Evolutionary conservation across 2,797 vertebrate genomes (phyloP).

Genomic region (Lindbergichthys nudifrons): DNA sequence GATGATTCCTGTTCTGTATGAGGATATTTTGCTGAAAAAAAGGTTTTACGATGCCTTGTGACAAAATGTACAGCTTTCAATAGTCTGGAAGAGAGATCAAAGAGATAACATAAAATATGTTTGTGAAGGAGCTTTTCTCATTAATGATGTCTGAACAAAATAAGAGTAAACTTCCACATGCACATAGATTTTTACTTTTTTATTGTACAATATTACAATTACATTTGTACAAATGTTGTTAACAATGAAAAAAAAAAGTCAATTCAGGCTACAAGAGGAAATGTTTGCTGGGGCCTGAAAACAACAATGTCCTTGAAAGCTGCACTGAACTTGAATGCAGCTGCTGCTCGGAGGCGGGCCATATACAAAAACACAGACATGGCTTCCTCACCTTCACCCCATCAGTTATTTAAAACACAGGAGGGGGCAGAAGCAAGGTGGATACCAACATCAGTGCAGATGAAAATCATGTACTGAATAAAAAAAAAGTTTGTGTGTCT

Average conservation of each 20-base stretch:
- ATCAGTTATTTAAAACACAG: slow-evolving; percentile 38
- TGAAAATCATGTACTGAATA: slow-evolving; percentile 37
- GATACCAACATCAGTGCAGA: slow-evolving; percentile 28
- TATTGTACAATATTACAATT: slow-evolving; percentile 85
- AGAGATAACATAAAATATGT: not conserved
- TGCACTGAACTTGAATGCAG: slow-evolving; percentile 45
- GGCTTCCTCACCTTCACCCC: slow-evolving; percentile 29
- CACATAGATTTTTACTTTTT: slow-evolving; percentile 56
- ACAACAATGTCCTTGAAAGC: slow-evolving; percentile 59
- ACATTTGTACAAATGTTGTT: slow-evolving; percentile 73
- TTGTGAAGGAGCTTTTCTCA: not conserved
- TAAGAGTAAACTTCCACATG: not conserved
- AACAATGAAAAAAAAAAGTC: slow-evolving; percentile 56
- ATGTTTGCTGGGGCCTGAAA: slow-evolving; percentile 61
- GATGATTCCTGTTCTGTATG: not conserved
- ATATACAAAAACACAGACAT: slow-evolving; percentile 26
- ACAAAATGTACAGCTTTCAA: slow-evolving; percentile 13
- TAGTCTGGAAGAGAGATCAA: not conserved
- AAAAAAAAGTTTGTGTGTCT: slow-evolving; percentile 53
- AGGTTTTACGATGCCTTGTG: not conserved
- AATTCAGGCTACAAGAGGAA: slow-evolving; percentile 51
- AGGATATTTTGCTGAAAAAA: slow-evolving; percentile 2
- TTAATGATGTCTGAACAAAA: slow-evolving; percentile 10
- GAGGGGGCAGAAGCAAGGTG: slow-evolving; percentile 25
- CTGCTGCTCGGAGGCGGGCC: slow-evolving; percentile 10